Conservation (phyloP, 2,113 vertebrate genomes). For the Tenebrosternarchus preto region DNA sequence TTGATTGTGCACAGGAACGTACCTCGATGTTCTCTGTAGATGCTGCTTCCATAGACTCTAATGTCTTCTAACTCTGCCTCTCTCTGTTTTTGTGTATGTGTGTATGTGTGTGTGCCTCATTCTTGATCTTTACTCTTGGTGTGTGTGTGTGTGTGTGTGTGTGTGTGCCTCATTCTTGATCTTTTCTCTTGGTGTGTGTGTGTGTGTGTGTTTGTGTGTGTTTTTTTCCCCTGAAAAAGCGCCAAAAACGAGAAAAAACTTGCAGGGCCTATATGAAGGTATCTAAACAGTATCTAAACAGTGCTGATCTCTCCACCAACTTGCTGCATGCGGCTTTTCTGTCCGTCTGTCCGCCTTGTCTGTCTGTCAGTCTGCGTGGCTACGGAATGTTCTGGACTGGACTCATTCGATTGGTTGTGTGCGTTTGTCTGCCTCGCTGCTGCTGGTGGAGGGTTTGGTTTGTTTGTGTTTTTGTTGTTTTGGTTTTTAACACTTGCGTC, state of each 20-base stretch:
- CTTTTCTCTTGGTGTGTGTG: background rate
- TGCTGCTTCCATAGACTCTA: slow-evolving; percentile 11
- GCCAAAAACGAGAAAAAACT: slow-evolving; percentile 99
- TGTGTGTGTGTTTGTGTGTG: background rate
- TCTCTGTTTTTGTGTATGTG: slow-evolving; percentile 24
- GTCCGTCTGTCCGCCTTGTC: slow-evolving; percentile 36
- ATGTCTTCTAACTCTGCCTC: slow-evolving; percentile 16
- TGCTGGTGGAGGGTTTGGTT: too few species aligned
- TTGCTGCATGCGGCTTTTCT: slow-evolving; percentile 66
- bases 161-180: background rate
- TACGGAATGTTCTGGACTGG: slow-evolving; percentile 55
- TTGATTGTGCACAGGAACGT: slow-evolving; percentile 30
- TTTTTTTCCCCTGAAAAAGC: slow-evolving; percentile 81
- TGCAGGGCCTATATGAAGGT: slow-evolving; percentile 99
- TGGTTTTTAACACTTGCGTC: background rate
- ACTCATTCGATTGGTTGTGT: slow-evolving; percentile 73
- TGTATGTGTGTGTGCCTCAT: background rate
- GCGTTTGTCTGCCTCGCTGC: slow-evolving; percentile 14
- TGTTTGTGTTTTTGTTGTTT: background rate
- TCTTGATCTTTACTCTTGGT: slow-evolving; percentile 48
- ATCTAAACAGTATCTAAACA: slow-evolving; percentile 68
- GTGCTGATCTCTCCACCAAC: slow-evolving; percentile 43
- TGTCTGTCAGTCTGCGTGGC: slow-evolving; percentile 19
- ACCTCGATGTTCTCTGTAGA: slow-evolving; percentile 25
- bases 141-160: background rate